Percentiles rank a stretch among this genome's conserved stretches.
Conservation (phyloP, 2,888 invertebrate genomes). For the Xanthorhoe designata region DNA sequence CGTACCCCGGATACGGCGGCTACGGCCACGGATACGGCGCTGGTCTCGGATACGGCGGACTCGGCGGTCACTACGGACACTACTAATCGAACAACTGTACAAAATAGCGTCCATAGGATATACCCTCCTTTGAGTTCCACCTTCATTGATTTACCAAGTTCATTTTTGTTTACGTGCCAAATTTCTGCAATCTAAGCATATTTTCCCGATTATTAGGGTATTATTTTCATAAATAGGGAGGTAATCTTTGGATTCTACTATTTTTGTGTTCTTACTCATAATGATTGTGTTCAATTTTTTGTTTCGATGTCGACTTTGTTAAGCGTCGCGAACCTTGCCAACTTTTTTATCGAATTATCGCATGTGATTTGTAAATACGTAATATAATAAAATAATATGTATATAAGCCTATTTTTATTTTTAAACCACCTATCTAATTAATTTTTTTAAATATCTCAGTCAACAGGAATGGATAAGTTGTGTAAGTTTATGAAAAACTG, state of each 20-base stretch:
- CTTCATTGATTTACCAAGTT: neutral
- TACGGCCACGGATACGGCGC: constrained; percentile 51
- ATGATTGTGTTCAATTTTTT: constrained; percentile 31
- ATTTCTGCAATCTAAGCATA: neutral
- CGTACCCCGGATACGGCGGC: constrained; percentile 52
- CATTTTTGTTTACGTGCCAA: neutral
- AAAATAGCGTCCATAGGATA: neutral
- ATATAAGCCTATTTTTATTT: constrained; percentile 24
- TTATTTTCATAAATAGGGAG: neutral
- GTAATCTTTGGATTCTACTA: constrained; percentile 1
- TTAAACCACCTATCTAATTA: neutral
- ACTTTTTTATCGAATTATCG: constrained; percentile 31
- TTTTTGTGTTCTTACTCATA: constrained; percentile 15
- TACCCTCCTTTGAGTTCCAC: neutral
- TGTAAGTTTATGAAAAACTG: too few species aligned
- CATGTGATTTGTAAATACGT: constrained; percentile 44
- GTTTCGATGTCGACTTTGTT: constrained; percentile 26
- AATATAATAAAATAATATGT: constrained; percentile 40
- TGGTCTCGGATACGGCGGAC: constrained; percentile 31
- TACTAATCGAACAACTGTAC: constrained; percentile 52
- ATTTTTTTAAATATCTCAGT: too few species aligned
- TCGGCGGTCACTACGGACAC: constrained; percentile 53
- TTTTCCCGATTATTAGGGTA: neutral
- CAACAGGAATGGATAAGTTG: too few species aligned
- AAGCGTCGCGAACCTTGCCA: constrained; percentile 34